Conservation (phyloP, 2,113 vertebrate genomes). For the Charadrius vociferus region DNA sequence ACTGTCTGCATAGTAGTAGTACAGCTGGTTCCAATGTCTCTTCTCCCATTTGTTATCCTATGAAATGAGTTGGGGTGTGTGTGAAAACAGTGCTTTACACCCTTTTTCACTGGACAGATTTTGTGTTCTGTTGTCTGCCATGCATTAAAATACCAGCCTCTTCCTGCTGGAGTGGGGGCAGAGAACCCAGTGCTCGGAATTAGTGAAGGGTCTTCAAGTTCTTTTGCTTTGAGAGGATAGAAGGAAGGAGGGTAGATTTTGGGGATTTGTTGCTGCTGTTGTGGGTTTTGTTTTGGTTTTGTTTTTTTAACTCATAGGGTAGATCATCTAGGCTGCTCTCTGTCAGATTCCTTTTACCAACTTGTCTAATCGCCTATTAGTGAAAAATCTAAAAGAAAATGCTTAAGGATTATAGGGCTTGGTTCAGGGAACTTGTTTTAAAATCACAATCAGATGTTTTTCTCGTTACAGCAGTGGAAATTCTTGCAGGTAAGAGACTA, state of each 20-base stretch:
- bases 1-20: not conserved
- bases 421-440: not conserved
- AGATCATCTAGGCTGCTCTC: not conserved
- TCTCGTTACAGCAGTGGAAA: not conserved
- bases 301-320: not conserved
- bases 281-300: not conserved
- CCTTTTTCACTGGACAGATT: not conserved
- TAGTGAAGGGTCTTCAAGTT: not conserved
- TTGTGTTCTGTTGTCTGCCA: not conserved
- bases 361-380: not conserved
- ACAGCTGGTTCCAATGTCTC: not conserved
- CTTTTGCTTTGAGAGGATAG: not conserved
- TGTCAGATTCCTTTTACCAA: not conserved
- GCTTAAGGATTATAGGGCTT: not conserved
- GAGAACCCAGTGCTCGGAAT: rapidly evolving
- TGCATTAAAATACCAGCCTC: not conserved
- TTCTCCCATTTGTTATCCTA: not conserved
- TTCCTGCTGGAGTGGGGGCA: too few species aligned
- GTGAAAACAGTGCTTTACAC: not conserved
- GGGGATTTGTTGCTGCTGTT: not conserved
- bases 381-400: not conserved
- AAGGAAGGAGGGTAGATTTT: not conserved
- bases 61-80: not conserved
- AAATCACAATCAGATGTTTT: not conserved
- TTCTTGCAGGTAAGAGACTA: not conserved